phyloP scores from a whole-genome alignment of 2,797 vertebrate species.

The Ctenochaetus hawaiiensis region DNA sequence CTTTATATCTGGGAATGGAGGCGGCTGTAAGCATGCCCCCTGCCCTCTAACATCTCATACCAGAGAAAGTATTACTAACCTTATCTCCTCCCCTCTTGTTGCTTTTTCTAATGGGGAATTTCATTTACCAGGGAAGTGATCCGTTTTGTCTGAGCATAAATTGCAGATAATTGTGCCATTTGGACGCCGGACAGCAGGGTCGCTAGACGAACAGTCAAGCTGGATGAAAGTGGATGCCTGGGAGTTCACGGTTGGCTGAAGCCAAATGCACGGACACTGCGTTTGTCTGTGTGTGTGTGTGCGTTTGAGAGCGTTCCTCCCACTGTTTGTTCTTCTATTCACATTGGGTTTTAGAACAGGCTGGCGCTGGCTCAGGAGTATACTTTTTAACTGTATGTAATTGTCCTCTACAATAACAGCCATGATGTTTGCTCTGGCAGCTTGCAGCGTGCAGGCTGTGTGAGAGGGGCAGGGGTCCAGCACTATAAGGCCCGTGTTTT shows the following conservation, averaged over 20 bases:
- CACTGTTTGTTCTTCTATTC: conserved; percentile 70
- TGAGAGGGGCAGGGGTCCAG: conserved; percentile 51
- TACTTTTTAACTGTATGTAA: conserved; percentile 71
- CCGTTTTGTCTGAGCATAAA: conserved; percentile 77
- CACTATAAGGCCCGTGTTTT: conserved; percentile 56
- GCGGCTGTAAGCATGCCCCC: conserved; percentile 11
- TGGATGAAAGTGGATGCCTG: conserved; percentile 76
- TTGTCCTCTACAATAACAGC: conserved; percentile 78
- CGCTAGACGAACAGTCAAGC: conserved; percentile 56
- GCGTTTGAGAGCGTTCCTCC: conserved; percentile 40
- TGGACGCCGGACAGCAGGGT: conserved; percentile 66
- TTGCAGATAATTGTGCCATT: conserved; percentile 79
- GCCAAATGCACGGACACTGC: conserved; percentile 45
- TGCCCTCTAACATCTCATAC: conserved; percentile 39
- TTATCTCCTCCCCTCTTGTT: conserved; percentile 66
- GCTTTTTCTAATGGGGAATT: conserved; percentile 76
- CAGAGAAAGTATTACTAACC: conserved; percentile 56
- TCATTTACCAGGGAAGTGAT: conserved; percentile 76
- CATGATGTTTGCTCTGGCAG: conserved; percentile 78
- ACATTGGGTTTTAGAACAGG: conserved; percentile 60
- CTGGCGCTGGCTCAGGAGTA: conserved; percentile 48
- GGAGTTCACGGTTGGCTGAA: conserved; percentile 70
- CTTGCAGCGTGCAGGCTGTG: conserved; percentile 41
- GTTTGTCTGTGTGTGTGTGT: conserved; percentile 23
- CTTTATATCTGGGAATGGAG: conserved; percentile 44